Evolutionary conservation across 2,888 invertebrate species (phyloP), one percentile per base, ranked within the genome.

Genomic region (Sphaerophoria rueppellii): DNA sequence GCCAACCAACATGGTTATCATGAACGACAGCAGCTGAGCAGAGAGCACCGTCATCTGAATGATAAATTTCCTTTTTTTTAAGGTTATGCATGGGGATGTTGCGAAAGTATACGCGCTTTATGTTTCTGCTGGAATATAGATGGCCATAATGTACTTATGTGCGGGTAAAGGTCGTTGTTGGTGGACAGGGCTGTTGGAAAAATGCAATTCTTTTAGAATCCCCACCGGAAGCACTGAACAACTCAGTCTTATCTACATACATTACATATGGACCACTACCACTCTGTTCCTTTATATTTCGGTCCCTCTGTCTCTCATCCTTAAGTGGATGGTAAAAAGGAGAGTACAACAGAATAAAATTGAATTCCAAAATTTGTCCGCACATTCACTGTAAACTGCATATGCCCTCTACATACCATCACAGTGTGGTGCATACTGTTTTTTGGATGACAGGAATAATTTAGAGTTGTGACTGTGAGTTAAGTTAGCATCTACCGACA

Each of bases 401-500:
- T 24, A 32, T 37, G 16, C n/a, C 1, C 12, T 11, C 16, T 58
- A 52, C 65, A 69, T 58, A 58, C 52, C 37, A 43, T 46, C 54
- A 52, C 35, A 65, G 50, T 65, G 35, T 40, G 37, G 74, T 69
- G 57, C 58, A 76, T 76, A 61, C 69, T 61, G 69, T 70, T 70
- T 70, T 67, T 70, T 16, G 69, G 69, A n/a, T 76, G 75, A 70
- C 76, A 76, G 52, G 76, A 76, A 70, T 76, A 70, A 76, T 76
- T 76, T 76, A 76, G 76, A 76, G 58, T 70, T 76, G 67, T 58
- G 75, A 67, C 43, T 75, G 58, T 67, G 75, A 69, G 69, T 76
- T 76, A 67, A 67, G 50, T 67, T 50, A 61, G 60, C 76, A 69
- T 76, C 69, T 9, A 69, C 24, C 24, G 24, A 24, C 24, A 24